Conservation (phyloP, 2,113 vertebrate genomes). For the Barnardius zonarius region DNA sequence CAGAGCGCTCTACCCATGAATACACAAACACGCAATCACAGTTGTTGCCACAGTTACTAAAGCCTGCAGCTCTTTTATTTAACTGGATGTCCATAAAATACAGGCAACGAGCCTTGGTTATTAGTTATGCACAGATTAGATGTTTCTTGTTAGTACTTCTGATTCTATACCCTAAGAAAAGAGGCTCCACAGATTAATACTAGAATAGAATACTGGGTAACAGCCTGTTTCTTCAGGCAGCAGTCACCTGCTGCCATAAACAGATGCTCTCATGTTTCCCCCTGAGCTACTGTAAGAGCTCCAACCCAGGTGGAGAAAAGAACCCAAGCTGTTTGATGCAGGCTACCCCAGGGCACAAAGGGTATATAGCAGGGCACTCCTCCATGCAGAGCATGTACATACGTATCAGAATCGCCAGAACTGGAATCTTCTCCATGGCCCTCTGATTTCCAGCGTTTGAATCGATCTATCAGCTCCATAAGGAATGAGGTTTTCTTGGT, state of each 20-base stretch:
- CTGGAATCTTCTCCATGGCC: constrained; percentile 95
- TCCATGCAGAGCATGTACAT: neutral
- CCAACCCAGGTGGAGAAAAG: neutral
- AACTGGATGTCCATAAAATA: neutral
- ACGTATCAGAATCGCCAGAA: constrained; percentile 96
- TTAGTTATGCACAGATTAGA: neutral
- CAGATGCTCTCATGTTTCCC: neutral
- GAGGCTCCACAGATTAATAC: neutral
- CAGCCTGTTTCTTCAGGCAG: neutral
- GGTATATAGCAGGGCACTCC: neutral
- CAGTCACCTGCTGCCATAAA: neutral
- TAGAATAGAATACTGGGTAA: neutral
- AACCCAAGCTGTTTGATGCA: neutral
- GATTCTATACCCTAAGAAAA: neutral
- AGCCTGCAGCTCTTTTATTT: neutral
- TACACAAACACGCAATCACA: neutral
- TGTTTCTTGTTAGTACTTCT: neutral
- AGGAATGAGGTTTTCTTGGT: constrained; percentile 98
- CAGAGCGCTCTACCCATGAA: neutral
- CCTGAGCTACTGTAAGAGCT: neutral
- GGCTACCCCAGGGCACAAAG: fast-evolving
- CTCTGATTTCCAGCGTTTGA: constrained; percentile 95
- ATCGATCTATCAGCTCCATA: constrained; percentile 93
- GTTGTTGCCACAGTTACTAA: neutral
- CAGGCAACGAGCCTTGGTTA: neutral